Conservation (phyloP, 1,140 invertebrate genomes). For the Alviniconcha marisindica region DNA sequence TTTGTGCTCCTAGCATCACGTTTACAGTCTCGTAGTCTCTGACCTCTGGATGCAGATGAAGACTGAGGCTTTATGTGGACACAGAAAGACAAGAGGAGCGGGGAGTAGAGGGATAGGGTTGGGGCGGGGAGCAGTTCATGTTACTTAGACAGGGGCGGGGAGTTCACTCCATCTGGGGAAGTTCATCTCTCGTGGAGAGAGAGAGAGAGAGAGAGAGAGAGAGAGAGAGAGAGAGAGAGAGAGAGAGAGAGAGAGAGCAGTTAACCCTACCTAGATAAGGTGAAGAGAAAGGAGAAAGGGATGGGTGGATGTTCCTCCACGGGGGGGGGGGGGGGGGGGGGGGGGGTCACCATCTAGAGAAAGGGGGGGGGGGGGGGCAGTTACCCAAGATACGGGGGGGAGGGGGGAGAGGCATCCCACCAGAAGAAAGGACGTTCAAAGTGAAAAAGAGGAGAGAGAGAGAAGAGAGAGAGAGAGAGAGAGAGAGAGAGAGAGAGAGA, state of each 20-base stretch:
- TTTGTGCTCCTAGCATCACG: no score
- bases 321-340: background rate
- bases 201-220: slow-evolving; percentile 12
- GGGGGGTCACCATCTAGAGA: background rate
- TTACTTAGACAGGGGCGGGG: no score
- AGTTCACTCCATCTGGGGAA: no score
- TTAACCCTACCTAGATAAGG: background rate
- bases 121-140: no score
- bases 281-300: slow-evolving; percentile 16
- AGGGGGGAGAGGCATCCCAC: background rate
- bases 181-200: background rate
- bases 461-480: slow-evolving; percentile 14
- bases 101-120: no score
- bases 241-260: background rate
- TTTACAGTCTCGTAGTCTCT: no score
- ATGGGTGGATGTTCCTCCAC: background rate
- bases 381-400: slow-evolving; percentile 2
- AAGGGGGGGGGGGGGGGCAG: background rate
- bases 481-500: slow-evolving; percentile 15
- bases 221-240: slow-evolving; percentile 36
- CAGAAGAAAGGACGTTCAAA: background rate
- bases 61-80: no score
- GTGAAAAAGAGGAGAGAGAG: background rate
- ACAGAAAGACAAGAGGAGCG: no score
- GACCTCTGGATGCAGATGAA: no score